A percentile compares a stretch with the other conserved stretches of the same genome.
Evolutionary conservation across 2,888 invertebrate species (phyloP).

Genomic region (Morpho helenor): DNA sequence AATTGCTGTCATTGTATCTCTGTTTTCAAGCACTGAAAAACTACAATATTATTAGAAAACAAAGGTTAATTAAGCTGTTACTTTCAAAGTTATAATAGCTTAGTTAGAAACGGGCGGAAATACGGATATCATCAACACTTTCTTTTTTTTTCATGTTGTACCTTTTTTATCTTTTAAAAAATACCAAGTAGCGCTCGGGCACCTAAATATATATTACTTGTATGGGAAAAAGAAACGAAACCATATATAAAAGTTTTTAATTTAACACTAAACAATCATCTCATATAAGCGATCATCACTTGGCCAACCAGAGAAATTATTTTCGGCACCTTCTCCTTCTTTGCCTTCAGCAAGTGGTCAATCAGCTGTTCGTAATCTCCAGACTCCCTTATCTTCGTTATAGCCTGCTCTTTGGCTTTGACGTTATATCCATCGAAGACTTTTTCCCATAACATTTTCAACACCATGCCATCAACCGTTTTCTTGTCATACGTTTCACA

Average conservation of each 20-base stretch:
- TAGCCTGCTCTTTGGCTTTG: conserved; percentile 50
- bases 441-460: conserved; percentile 63
- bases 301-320: conserved; percentile 51
- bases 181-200: no score
- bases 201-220: no score
- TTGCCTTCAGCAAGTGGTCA: conserved; percentile 43
- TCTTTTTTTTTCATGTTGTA: no score
- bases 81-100: no score
- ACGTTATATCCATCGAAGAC: conserved; percentile 49
- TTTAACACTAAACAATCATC: conserved; percentile 25
- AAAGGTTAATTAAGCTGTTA: no score
- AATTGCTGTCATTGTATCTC: no score
- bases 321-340: conserved; percentile 49
- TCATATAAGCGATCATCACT: conserved; percentile 51
- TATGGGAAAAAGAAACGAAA: no score
- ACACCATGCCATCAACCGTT: conserved; percentile 57
- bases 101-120: no score
- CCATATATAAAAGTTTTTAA: not conserved
- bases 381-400: conserved; percentile 44
- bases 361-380: conserved; percentile 56
- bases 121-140: no score
- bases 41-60: no score
- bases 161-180: no score
- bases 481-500: conserved; percentile 42
- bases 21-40: no score